Evolutionary conservation across 2,113 vertebrate genomes (phyloP), one percentile per base, ranked within the genome.

Genomic region (Gopherus flavomarginatus): DNA sequence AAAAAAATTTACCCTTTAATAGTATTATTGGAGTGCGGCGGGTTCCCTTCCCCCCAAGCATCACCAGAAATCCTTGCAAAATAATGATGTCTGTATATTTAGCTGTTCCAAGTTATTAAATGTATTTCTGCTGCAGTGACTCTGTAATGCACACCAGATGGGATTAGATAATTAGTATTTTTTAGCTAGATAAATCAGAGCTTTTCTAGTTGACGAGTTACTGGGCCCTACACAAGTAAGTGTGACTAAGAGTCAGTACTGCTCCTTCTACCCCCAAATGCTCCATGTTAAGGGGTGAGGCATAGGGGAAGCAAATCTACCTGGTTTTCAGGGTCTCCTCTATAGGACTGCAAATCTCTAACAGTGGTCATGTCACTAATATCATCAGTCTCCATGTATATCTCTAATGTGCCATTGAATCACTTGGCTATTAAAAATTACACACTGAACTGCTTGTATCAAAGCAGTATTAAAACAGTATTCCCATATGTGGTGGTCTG

Each of bases 361-460:
- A 85, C 94, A 81, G 38, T 85, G 31, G 81, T 38, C 8, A 1
- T 10, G 56, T 75, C 54, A 50, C 10, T 53, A 85, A 79, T 54
- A 59, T 44, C 56, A 38, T 88, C 95, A 93, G 35, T 88, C 54
- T 83, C 12, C 52, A 2, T 56, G 57, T 92, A 44, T 27, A 44
- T 26, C 24, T 77, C 26, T 78, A 77, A 77, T 77, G 72, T 3
- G 26, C 44, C 38, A 16, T 47, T 44, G 42, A 44, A 77, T 44
- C 19, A 59, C 88, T 92, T 85, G 93, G 54, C 89, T 87, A 19
- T 5, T 88, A 93, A 84, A 88, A 81, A 85, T 79, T 87, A 56
- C 50, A 80, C 59, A n/a, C 2, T 56, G 91, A 89, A 89, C 24
- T 77, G 47, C 47, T 75, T 92, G 91, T 94, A 95, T 95, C 87